Evolutionary conservation across 23 tunicate species (phyloP).

Genomic region (Phallusia fumigata): DNA sequence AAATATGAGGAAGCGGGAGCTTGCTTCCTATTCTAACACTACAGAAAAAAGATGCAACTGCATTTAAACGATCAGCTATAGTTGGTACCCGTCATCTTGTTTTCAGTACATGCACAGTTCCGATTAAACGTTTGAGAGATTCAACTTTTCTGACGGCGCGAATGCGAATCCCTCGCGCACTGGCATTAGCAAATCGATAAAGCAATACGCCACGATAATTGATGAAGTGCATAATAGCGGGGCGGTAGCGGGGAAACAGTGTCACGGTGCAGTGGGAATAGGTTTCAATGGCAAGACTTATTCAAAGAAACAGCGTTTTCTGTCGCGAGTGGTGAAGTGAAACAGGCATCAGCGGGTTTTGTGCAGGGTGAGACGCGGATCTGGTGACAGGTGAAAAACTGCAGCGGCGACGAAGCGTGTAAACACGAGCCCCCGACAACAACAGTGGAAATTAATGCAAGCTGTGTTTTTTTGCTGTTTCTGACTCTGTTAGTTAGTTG

Average conservation of each 20-base stretch:
- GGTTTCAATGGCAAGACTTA: neutral
- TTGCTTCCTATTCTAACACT: neutral
- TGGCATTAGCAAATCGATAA: constrained; percentile 5
- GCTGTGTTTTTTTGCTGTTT: no score
- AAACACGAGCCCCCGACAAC: neutral
- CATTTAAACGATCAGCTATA: neutral
- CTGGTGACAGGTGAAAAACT: neutral
- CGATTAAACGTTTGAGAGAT: no score
- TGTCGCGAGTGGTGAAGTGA: neutral
- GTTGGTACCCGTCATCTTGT: no score
- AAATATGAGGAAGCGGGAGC: neutral
- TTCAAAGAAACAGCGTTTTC: neutral
- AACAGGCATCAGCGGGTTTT: neutral
- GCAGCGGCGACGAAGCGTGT: neutral
- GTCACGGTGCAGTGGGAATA: neutral
- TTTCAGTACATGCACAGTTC: no score
- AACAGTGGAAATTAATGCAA: no score
- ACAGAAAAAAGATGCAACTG: neutral
- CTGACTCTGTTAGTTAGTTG: no score
- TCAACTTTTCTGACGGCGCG: neutral
- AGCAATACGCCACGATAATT: constrained; percentile 5
- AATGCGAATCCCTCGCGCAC: neutral
- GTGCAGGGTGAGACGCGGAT: neutral
- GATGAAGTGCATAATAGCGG: constrained; percentile 6
- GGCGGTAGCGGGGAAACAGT: no score